A percentile compares a stretch with the other conserved stretches of the same genome.
Conservation (phyloP, 1,140 invertebrate genomes). For the Lysiphlebus fabarum region DNA sequence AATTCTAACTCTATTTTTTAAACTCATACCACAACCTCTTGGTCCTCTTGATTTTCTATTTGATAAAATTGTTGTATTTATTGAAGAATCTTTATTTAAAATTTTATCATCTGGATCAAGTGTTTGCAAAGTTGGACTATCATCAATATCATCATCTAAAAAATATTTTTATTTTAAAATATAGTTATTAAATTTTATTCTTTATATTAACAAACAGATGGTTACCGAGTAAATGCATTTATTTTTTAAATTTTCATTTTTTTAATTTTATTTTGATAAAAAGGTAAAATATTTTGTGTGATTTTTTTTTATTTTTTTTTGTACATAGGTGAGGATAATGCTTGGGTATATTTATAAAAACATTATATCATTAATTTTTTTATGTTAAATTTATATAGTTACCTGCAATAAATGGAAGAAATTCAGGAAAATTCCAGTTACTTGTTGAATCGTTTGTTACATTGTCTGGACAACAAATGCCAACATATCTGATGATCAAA, state of each 20-base stretch:
- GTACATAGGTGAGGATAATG: neutral
- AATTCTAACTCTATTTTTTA: slow-evolving; percentile 56
- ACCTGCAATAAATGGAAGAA: slow-evolving; percentile 29
- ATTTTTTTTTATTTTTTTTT: neutral
- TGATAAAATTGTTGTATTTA: neutral
- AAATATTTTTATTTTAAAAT: no score
- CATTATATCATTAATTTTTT: slow-evolving; percentile 4
- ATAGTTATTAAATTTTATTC: slow-evolving; percentile 10
- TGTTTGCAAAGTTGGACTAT: slow-evolving; percentile 10
- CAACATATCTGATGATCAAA: slow-evolving; percentile 53
- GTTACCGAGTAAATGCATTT: neutral
- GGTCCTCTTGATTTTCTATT: slow-evolving; percentile 33
- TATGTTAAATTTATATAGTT: slow-evolving; percentile 4
- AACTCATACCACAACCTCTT: slow-evolving; percentile 67
- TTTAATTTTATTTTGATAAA: neutral
- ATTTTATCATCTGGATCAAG: neutral
- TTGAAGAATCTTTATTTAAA: neutral
- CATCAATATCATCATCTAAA: neutral
- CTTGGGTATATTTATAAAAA: neutral
- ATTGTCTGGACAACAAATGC: slow-evolving; percentile 64
- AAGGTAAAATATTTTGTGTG: neutral
- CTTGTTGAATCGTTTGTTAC: slow-evolving; percentile 5
- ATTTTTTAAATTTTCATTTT: neutral
- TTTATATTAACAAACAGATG: neutral
- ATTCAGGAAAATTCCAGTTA: slow-evolving; percentile 20